Percentiles rank a stretch among this genome's conserved stretches.
These are phyloP conservation scores for Laticauda colubrina DNA, from an alignment of 2,113 vertebrate species.

Conservation along the genomic window DNA sequence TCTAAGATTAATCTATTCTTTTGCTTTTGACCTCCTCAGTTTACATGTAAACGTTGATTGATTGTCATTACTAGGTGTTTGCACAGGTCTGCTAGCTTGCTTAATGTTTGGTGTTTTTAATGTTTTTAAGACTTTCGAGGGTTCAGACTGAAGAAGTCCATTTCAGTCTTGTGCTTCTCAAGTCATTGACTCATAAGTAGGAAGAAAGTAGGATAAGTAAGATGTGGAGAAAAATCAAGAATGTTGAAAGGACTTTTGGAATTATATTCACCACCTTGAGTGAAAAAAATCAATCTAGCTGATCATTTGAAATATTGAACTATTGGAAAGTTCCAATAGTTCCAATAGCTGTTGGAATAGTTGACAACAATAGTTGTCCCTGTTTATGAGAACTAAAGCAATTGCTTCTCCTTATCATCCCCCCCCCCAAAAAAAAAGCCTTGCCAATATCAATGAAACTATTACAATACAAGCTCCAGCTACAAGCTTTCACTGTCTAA, in stretches of 20 bases:
- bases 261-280: neutral
- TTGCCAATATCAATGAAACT: neutral
- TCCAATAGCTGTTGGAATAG: too few relatives aligned
- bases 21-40: neutral
- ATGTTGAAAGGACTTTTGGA: neutral
- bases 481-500: neutral
- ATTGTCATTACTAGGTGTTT: neutral
- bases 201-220: neutral
- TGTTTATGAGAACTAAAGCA: neutral
- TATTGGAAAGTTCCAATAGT: neutral
- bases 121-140: neutral
- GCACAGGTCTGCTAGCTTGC: neutral
- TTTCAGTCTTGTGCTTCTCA: neutral
- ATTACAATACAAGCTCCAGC: neutral
- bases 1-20: neutral
- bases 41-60: neutral
- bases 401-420: neutral
- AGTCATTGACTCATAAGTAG: neutral
- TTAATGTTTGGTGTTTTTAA: neutral
- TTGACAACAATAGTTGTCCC: too few relatives aligned
- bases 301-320: neutral
- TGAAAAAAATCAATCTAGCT: neutral
- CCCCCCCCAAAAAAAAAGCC: neutral
- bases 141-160: neutral
- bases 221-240: neutral